Evolutionary conservation across 2,888 invertebrate genomes (phyloP), one percentile per base, ranked within the genome.

Genomic region (Cephalotes varians): DNA sequence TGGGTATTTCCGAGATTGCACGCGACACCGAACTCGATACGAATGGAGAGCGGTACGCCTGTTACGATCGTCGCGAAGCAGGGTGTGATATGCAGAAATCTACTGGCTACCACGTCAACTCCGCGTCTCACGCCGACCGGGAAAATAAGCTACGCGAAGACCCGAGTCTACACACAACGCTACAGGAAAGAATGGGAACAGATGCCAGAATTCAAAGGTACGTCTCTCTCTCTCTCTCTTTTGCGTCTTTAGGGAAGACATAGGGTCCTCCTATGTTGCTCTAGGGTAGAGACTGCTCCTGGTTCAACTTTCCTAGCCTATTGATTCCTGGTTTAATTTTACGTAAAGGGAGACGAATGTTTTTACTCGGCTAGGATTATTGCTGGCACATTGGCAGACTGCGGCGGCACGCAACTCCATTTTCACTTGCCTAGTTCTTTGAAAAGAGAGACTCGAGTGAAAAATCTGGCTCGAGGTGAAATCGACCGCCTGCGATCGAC

Each of bases 201-300:
- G 86, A 95, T 95, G 95, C 95, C 95, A 0, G 96, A 96, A 93
- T 96, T 96, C 92, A 95, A 95, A 95, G 96, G 96, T 96, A 94
- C 84, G 28, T 44, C 7, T 28, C 12, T 31, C 25, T 49, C 10
- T 31, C 3, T 28, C 7, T 21, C 37, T 7, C 10, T 25, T 12
- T 44, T 15, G 4, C 44, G 12, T 15, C 15, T 44, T 12, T 12
- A 12, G 3, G 40, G 40, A 40, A 40, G 7, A 12, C 49, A 47
- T 69, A 72, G 72, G 40, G 40, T 72, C 2, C 9, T 40, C 40
- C 10, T 9, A 40, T 2, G 40, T 40, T 40, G 10, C 40, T n/a
- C n/a, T n/a, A n/a, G n/a, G n/a, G n/a, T n/a, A n/a, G n/a, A n/a
- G n/a, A n/a, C 37, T 28, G 1, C 3, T 65, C 25, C 15, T 0